Base-by-base conservation (phyloP, 2,797 vertebrate species). In the Platyrinchus mystaceus region DNA sequence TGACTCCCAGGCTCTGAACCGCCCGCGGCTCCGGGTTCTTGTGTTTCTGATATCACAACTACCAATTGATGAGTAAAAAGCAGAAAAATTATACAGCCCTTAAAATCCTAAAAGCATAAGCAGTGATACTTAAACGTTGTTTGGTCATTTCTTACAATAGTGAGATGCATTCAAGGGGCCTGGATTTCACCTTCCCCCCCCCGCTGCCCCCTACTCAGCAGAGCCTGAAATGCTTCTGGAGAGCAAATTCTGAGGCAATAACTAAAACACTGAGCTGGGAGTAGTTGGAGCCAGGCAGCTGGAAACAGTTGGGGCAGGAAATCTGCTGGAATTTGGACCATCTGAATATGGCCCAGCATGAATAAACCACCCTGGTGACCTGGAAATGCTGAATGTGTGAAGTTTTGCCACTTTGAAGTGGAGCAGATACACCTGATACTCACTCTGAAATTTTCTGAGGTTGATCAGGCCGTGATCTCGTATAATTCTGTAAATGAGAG, bases 391-490 rank as follows among this genome's bases (percentile, higher is more conserved):
- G 69, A 44, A 44, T 15, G 14, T 12, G 34, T 4, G 1, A 90
- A 83, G 86, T 19, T 81, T 24, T 73, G 55, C 91, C 62, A 41
- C 46, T 90, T 63, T 59, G 55, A 94, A 90, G 82, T 56, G 60
- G 86, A 86, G 84, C 64, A 90, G 71, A 56, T 64, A 62, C 59
- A 90, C 41, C 49, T 75, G 60, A 93, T 90, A 98, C 99, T 99
- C 98, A 99, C 99, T 98, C 94, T 99, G 99, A 98, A 99, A 99
- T 96, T 99, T 99, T 50, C 99, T 98, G 96, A 99, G 98, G 98
- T 99, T 99, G 98, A 99, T 99, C 90, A 99, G 98, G 71, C 99
- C 99, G 6, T 99, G 99, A 96, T 99, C 99, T 97, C 99, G 98
- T 97, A 99, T 98, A 92, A 99, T 99, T 98, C 99, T 99, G 98